phyloP scores from a whole-genome alignment of 1,140 invertebrate genomes.

The Nasonia giraulti region DNA sequence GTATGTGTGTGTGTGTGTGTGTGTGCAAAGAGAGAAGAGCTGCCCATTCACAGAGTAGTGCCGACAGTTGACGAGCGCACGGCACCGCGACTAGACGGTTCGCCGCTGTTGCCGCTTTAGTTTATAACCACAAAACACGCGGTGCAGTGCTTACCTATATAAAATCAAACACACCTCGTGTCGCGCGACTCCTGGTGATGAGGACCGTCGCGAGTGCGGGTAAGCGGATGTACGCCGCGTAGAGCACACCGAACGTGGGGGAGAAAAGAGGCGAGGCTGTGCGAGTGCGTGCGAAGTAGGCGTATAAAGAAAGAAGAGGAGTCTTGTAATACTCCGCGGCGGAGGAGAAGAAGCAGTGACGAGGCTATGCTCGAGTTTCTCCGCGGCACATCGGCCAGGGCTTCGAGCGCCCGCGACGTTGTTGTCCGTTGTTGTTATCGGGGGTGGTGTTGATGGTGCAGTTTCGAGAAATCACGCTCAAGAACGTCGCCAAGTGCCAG shows the following conservation, averaged over 20 bases:
- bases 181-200: neutral
- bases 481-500: neutral
- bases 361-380: constrained; percentile 6
- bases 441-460: neutral
- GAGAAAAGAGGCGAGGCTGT: too few species aligned
- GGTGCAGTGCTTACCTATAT: too few species aligned
- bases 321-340: neutral
- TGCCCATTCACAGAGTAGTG: neutral
- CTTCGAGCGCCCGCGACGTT: neutral
- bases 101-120: neutral
- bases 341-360: constrained; percentile 31
- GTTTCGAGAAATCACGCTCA: neutral
- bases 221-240: neutral
- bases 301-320: too few species aligned
- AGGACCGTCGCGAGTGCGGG: neutral
- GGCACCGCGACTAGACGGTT: neutral
- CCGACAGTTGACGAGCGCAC: neutral
- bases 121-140: neutral
- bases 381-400: neutral
- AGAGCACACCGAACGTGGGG: neutral
- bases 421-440: neutral
- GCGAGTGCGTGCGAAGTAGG: neutral
- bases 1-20: neutral
- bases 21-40: neutral
- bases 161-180: neutral